Evolutionary conservation across 2,888 invertebrate genomes (phyloP), one percentile per base, ranked within the genome.

Genomic region (Entomobrya proxima): DNA sequence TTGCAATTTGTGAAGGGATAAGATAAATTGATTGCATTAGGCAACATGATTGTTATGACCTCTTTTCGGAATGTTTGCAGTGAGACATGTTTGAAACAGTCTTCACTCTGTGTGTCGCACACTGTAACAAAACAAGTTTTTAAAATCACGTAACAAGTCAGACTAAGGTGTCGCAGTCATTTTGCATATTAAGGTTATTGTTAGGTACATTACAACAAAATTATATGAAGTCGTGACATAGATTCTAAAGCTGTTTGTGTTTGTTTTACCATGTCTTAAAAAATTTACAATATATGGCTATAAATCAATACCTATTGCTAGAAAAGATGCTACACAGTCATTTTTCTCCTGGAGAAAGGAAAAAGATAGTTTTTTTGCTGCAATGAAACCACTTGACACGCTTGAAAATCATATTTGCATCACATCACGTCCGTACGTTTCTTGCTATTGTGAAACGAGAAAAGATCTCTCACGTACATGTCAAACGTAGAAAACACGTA

Each of bases 291-390:
- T 79, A 58, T 82, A 74, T 67, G 79, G 78, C 81, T 72, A 88
- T 88, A 88, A 88, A 88, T 88, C 88, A 88, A 88, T 88, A 88
- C 87, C 88, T 88, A 88, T 88, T 88, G 72, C 85, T 75, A 35
- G 52, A 82, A 80, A 88, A 78, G 88, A 88, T 86, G 76, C 55
- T 61, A 64, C n/a, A n/a, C 35, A 79, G 69, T 32, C 24, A 44
- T 75, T 75, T 76, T 47, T 21, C 11, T 69, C 9, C 3, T 40
- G 27, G n/a, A 52, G 18, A 55, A 52, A 52, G 24, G 40, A 27
- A 30, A 30, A 47, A 78, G 44, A 78, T 50, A 50, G 18, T 30
- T 50, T 52, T 67, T 44, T 52, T 11, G 27, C 24, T 55, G 55
- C 27, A 27, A 55, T 24, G 55, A 55, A 55, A 55, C 27, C 55